Percentiles rank a stretch among this genome's conserved stretches.
phyloP scores from a whole-genome alignment of 1,140 invertebrate species.

The Lordiphosa mommai region DNA sequence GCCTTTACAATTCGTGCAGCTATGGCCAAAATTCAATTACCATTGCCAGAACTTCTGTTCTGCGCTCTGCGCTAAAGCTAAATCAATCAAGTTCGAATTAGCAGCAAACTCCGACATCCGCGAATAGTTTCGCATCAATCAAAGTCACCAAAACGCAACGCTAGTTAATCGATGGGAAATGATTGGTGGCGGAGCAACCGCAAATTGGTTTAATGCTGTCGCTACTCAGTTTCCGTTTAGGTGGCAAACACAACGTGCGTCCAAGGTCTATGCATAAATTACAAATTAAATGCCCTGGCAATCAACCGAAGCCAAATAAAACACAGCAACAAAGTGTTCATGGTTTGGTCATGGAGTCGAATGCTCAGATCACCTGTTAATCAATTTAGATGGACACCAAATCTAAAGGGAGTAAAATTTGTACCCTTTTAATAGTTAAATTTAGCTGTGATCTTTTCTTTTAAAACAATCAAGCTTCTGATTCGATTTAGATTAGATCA shows the following conservation, averaged over 20 bases:
- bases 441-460: too few relatives aligned
- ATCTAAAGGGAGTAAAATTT: too few relatives aligned
- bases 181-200: slow-evolving; percentile 6
- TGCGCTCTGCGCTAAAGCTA: neutral
- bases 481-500: too few relatives aligned
- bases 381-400: too few relatives aligned
- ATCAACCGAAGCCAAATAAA: slow-evolving; percentile 14
- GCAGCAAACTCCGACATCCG: slow-evolving; percentile 3
- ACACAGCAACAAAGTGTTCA: slow-evolving; percentile 23
- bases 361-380: neutral
- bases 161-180: neutral
- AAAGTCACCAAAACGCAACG: slow-evolving; percentile 38
- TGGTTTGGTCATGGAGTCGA: neutral
- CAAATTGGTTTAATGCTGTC: slow-evolving; percentile 44
- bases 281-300: slow-evolving; percentile 46
- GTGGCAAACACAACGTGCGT: slow-evolving; percentile 22
- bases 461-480: too few relatives aligned
- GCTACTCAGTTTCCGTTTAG: slow-evolving; percentile 14
- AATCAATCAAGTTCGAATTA: slow-evolving; percentile 50
- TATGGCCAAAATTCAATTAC: slow-evolving; percentile 8
- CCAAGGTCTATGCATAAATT: slow-evolving; percentile 44
- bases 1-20: neutral
- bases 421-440: too few relatives aligned
- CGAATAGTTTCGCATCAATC: slow-evolving; percentile 39
- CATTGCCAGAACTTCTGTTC: neutral